Conservation (phyloP, 2,888 invertebrate genomes). For the Tolmerus cingulatus region DNA sequence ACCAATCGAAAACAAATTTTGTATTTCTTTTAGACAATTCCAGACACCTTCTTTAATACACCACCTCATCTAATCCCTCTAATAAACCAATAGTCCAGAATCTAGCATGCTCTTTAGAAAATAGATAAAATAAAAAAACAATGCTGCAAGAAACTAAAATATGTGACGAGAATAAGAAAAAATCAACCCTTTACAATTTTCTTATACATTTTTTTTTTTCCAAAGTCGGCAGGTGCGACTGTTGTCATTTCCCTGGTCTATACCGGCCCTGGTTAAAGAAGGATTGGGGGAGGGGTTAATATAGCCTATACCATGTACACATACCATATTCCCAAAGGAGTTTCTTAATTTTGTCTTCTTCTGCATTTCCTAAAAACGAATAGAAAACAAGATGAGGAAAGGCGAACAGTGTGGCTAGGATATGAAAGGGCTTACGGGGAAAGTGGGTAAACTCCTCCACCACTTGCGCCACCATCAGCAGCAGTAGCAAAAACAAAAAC, state of each 20-base stretch:
- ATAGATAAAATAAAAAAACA: background rate
- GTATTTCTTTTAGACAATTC: background rate
- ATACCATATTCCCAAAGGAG: slow-evolving; percentile 2
- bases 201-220: background rate
- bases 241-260: background rate
- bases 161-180: slow-evolving; percentile 31
- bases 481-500: background rate
- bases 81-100: background rate
- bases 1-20: slow-evolving; percentile 17
- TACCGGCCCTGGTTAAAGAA: background rate
- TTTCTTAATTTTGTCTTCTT: slow-evolving; percentile 35
- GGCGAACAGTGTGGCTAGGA: background rate
- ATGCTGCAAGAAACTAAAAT: background rate
- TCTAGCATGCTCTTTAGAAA: background rate
- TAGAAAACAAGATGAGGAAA: background rate
- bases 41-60: background rate
- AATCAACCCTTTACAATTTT: slow-evolving; percentile 21
- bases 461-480: background rate
- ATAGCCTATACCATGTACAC: background rate
- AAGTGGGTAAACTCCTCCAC: background rate
- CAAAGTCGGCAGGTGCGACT: background rate
- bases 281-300: background rate
- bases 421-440: background rate
- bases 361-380: slow-evolving; percentile 10
- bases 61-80: background rate